Base-by-base conservation (phyloP, 2,888 invertebrate genomes). In the Athetis lepigone region DNA sequence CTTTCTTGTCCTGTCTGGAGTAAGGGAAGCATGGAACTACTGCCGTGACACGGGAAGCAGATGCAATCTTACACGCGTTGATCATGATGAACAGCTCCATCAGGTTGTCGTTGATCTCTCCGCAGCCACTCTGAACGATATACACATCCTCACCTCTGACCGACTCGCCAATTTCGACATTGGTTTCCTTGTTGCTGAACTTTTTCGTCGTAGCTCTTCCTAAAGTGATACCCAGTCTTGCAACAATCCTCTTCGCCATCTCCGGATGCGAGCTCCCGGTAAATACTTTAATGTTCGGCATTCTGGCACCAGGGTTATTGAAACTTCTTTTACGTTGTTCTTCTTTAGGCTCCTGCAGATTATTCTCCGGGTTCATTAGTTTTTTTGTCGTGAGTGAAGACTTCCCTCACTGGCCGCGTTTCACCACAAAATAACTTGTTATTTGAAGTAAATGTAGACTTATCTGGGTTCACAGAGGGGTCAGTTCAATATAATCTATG, bases 241-340 rank as follows among this genome's bases (percentile, higher is more conserved):
- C 97, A 78, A 98, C 98, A 83, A 99, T 99, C 89, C 98, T 97
- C 89, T 98, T 98, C n/a, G 99, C 98, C 78, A 99, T 96, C 89
- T 99, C 99, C 49, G 98, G 98, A 95, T 99, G 99, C 64, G 99
- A 99, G 75, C 98, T 98, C 71, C 99, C 99, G 87, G 98, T 98
- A 95, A 99, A 99, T 81, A 99, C 98, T 96, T 99, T 99, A 86
- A 99, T 99, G 95, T 99, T 99, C 85, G 99, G 99, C 99, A 99
- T 99, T 95, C 96, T 95, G 58, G 89, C 84, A 68, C 88, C 85
- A 57, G 88, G 89, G 60, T 88, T 85, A 18, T 79, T 83, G 61
- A 89, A 85, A 50, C 79, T 79, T 59, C 58, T 80, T 66, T 80
- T 77, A 50, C 73, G 69, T 66, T 73, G 75, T 56, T 82, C 75